A percentile compares a stretch with the other conserved stretches of the same genome.
phyloP scores from a whole-genome alignment of 2,888 invertebrate species.

The Rhabditoides inermis region DNA sequence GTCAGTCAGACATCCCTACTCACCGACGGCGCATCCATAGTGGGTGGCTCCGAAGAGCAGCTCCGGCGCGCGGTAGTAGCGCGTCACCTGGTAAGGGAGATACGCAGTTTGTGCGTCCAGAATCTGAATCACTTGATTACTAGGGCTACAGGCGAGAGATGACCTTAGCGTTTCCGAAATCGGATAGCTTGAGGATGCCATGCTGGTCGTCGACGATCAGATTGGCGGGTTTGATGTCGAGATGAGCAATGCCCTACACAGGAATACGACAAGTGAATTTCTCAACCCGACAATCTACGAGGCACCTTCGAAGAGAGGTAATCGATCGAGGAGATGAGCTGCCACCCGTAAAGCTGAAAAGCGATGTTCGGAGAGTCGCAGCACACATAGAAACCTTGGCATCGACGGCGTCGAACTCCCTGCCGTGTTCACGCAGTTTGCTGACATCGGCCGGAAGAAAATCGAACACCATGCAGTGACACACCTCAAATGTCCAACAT shows the following conservation, averaged over 20 bases:
- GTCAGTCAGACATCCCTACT: neutral
- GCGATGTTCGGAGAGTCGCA: slow-evolving; percentile 1
- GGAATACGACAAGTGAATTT: neutral
- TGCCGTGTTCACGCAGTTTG: slow-evolving; percentile 20
- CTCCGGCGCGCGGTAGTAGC: slow-evolving; percentile 45
- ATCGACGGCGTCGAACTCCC: slow-evolving; percentile 12
- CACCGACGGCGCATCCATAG: slow-evolving; percentile 19
- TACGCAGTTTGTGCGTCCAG: too few species aligned
- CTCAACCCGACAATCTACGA: neutral
- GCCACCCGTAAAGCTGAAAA: slow-evolving; percentile 28
- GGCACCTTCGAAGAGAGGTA: slow-evolving; percentile 18
- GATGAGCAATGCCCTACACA: slow-evolving; percentile 17
- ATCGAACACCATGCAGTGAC: slow-evolving; percentile 33
- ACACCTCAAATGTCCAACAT: too few species aligned
- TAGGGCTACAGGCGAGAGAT: slow-evolving; percentile 21
- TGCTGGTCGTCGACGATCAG: slow-evolving; percentile 25
- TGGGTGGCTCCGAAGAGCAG: slow-evolving; percentile 33
- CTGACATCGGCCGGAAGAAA: slow-evolving; percentile 30
- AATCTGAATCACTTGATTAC: slow-evolving; percentile 12
- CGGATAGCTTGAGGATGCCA: slow-evolving; percentile 28
- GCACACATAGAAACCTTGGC: neutral
- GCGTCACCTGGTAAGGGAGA: slow-evolving; percentile 23
- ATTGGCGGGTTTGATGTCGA: slow-evolving; percentile 44
- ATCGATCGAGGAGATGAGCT: slow-evolving; percentile 32
- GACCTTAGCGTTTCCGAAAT: slow-evolving; percentile 39